Base-by-base conservation (phyloP, 2,888 invertebrate species). In the Palloptera scutellata region DNA sequence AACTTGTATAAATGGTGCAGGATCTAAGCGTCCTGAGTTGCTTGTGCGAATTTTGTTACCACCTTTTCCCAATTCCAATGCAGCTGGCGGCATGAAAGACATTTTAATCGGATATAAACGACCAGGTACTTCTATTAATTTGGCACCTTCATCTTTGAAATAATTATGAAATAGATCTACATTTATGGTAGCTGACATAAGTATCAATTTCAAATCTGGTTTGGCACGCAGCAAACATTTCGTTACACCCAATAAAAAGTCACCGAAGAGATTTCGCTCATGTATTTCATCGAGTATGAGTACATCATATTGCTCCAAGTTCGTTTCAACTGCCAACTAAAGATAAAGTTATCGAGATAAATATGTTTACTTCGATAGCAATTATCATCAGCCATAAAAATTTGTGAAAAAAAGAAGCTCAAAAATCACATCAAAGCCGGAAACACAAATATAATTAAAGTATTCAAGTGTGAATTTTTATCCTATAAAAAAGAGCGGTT, bases 121-220 rank as follows among this genome's bases (percentile, higher is more conserved):
- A 1, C 99, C 98, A 8, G 98, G 98, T 15, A 98, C 96, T 91
- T 95, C 91, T 75, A 97, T 90, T 61, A 96, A 89, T 67, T 91
- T 91, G 54, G 95, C 94, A 54, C 91, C 88, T 81, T 95, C 93
- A 3, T 89, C 88, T 1, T 89, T 85, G 78, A 99, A 99, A 83
- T 97, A 99, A 74, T 90, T 88, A 71, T 91, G 89, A 84, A 98
- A 99, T n/a, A 99, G 86, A 74, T 96, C 90, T 40, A 98, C 92
- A 86, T 99, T 99, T 67, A 99, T 98, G 0, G 99, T 99, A 13
- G 99, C 99, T 0, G 98, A 98, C 99, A 99, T 99, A 0, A 99
- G 89, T 53, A 98, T 91, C 13, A 97, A 84, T 85, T 97, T 98
- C 20, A 98, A 87, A 77, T 96, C 90, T 4, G 85, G 84, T 60